Conservation (phyloP, 2,888 invertebrate species). For the Endotricha flammealis region DNA sequence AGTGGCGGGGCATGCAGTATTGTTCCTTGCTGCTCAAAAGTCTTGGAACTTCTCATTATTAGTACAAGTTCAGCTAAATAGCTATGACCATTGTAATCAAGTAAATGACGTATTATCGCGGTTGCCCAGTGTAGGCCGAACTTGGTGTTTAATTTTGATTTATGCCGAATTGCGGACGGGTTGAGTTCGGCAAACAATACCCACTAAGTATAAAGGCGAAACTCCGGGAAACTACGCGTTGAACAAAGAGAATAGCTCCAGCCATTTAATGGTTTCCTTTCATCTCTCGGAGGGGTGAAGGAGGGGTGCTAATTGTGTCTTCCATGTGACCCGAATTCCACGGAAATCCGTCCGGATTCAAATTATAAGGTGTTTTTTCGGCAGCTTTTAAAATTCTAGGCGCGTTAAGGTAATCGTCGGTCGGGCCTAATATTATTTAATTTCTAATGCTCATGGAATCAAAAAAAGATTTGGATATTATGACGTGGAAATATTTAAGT, state of each 20-base stretch:
- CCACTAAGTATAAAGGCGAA: constrained; percentile 10
- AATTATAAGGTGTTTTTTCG: background rate
- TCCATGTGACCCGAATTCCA: background rate
- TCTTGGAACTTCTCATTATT: no score
- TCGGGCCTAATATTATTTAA: background rate
- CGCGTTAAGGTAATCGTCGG: background rate
- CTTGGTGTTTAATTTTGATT: constrained; percentile 20
- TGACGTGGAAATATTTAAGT: no score
- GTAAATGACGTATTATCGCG: no score
- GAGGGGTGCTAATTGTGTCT: constrained; percentile 19
- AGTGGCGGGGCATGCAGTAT: no score
- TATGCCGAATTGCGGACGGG: constrained; percentile 14
- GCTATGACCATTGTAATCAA: no score
- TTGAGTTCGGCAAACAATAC: constrained; percentile 12
- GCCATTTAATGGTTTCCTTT: constrained; percentile 26
- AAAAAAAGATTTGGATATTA: no score
- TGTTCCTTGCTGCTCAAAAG: no score
- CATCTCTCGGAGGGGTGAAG: constrained; percentile 13
- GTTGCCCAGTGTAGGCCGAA: constrained; percentile 1
- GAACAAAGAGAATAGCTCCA: constrained; percentile 22
- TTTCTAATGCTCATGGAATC: no score
- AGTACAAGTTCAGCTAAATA: no score
- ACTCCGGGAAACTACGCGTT: constrained; percentile 17
- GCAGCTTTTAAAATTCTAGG: background rate
- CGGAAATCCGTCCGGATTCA: background rate